Evolutionary conservation across 2,888 invertebrate species (phyloP).

Genomic region (Chalcosyrphus nemorum): DNA sequence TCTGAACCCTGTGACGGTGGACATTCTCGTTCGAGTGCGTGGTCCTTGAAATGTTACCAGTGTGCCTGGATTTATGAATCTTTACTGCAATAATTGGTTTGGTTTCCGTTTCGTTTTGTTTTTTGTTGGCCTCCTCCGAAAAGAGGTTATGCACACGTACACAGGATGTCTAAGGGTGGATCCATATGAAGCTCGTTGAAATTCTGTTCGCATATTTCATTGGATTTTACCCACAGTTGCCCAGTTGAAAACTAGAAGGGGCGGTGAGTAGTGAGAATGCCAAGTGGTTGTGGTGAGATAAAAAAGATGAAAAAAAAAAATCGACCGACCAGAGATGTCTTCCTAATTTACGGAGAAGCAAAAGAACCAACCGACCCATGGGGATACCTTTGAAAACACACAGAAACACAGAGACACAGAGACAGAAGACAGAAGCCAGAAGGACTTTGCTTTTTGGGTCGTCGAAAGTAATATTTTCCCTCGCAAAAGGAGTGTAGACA

Average conservation of each 20-base stretch:
- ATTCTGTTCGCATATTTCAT: constrained; percentile 59
- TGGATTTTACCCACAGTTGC: constrained; percentile 20
- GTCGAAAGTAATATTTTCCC: constrained; percentile 33
- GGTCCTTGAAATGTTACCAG: not conserved
- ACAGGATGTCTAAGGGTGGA: not conserved
- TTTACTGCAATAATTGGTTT: constrained; percentile 35
- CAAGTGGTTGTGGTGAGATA: not conserved
- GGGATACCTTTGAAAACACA: constrained; percentile 2
- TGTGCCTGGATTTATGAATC: constrained; percentile 8
- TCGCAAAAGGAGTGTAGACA: constrained; percentile 16
- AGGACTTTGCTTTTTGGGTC: not conserved
- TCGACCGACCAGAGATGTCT: not conserved
- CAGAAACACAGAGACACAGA: no score
- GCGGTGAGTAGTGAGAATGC: not conserved
- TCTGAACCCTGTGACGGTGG: not conserved
- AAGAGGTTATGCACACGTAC: constrained; percentile 41
- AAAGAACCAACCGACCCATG: not conserved
- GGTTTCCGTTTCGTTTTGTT: constrained; percentile 21
- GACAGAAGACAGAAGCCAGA: no score
- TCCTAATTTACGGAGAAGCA: constrained; percentile 40
- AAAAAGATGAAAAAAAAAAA: not conserved
- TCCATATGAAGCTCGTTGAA: constrained; percentile 29
- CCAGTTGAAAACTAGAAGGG: not conserved
- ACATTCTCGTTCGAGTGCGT: not conserved
- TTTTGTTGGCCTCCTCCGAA: not conserved